Percentiles rank a stretch among this genome's conserved stretches.
These are phyloP conservation scores for Poecilia wingei DNA, from an alignment of 2,797 vertebrate species.

Conservation along the genomic window DNA sequence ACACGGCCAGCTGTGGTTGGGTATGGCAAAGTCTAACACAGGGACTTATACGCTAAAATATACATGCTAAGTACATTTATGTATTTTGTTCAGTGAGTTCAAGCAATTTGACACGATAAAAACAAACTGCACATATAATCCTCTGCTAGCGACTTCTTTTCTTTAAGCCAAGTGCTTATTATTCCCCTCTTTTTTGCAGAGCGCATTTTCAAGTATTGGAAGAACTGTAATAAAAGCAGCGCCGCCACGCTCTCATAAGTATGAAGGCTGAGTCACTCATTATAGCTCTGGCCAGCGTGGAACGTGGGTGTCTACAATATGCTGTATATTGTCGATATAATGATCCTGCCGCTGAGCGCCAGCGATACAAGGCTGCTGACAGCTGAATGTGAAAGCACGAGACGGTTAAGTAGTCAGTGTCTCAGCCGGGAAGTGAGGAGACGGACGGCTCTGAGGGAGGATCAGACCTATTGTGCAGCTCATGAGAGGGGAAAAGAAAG, in stretches of 20 bases:
- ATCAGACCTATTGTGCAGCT: slow-evolving; percentile 38
- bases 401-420: slow-evolving; percentile 12
- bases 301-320: slow-evolving; percentile 11
- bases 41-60: slow-evolving; percentile 11
- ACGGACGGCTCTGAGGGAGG: slow-evolving; percentile 22
- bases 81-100: slow-evolving; percentile 7
- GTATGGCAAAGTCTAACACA: background rate
- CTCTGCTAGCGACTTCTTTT: background rate
- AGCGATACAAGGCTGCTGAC: slow-evolving; percentile 4
- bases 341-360: slow-evolving; percentile 8
- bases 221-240: background rate
- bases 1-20: slow-evolving; percentile 39
- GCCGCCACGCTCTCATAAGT: background rate
- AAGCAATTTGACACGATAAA: slow-evolving; percentile 13
- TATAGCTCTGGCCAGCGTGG: slow-evolving; percentile 11
- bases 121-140: slow-evolving; percentile 3
- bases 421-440: slow-evolving; percentile 34
- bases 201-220: slow-evolving; percentile 1
- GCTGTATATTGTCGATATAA: slow-evolving; percentile 22
- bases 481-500: slow-evolving; percentile 20
- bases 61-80: background rate
- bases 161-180: slow-evolving; percentile 1
- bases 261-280: slow-evolving; percentile 20
- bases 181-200: background rate
- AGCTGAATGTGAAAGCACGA: slow-evolving; percentile 23